Evolutionary conservation across 2,888 invertebrate species (phyloP).

Genomic region (Xanthia togata): DNA sequence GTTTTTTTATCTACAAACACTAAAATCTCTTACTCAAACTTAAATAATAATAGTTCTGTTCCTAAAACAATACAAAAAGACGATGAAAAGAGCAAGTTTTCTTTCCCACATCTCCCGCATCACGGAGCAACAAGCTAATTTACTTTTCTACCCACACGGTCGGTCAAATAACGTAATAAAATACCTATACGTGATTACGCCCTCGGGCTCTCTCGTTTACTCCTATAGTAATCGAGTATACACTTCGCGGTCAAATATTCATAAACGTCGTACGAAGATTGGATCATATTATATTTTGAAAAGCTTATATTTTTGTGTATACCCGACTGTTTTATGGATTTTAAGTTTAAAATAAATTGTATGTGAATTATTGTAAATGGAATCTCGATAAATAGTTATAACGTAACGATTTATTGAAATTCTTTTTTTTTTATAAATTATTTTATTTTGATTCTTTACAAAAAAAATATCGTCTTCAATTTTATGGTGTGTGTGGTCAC

Average conservation of each 20-base stretch:
- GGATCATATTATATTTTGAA: conserved; percentile 40
- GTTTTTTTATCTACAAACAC: neutral
- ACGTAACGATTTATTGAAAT: neutral
- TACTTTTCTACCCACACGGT: conserved; percentile 48
- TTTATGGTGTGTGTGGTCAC: too few relatives aligned
- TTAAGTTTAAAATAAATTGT: neutral
- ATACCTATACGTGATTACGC: conserved; percentile 62
- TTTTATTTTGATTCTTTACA: too few relatives aligned
- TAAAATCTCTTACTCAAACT: neutral
- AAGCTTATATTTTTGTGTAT: conserved; percentile 25
- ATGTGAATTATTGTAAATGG: neutral
- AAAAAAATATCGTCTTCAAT: neutral
- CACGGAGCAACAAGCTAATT: conserved; percentile 57
- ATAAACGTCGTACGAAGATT: conserved; percentile 54
- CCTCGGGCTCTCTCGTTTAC: conserved; percentile 54
- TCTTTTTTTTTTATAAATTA: neutral
- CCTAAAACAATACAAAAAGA: conserved; percentile 44
- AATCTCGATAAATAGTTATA: neutral
- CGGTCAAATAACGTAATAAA: conserved; percentile 61
- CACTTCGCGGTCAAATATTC: conserved; percentile 54
- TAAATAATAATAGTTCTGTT: conserved; percentile 10
- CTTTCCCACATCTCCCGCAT: conserved; percentile 10
- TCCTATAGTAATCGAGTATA: conserved; percentile 52
- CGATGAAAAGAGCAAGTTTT: conserved; percentile 30
- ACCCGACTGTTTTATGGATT: conserved; percentile 22